phyloP scores from a whole-genome alignment of 2,113 vertebrate genomes.

The Willisornis vidua region DNA sequence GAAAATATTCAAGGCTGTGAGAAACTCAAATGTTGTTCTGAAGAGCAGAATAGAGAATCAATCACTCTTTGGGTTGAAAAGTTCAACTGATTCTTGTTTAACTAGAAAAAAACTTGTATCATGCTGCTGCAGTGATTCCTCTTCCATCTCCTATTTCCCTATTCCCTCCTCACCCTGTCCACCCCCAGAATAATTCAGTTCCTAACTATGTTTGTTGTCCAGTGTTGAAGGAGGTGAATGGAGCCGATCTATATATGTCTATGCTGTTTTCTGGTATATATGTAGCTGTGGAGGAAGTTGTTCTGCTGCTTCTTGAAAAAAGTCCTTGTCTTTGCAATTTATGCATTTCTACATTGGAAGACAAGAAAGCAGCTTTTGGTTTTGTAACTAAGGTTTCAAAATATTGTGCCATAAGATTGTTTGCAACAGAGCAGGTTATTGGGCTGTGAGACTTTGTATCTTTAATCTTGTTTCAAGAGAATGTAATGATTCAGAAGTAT shows the following conservation, averaged over 20 bases:
- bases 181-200: background rate
- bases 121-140: background rate
- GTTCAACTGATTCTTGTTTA: background rate
- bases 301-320: background rate
- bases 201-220: background rate
- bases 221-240: background rate
- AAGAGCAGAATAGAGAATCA: background rate
- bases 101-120: background rate
- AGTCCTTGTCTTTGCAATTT: background rate
- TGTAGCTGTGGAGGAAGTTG: background rate
- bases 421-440: background rate
- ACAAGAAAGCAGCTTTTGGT: background rate
- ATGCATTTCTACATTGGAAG: background rate
- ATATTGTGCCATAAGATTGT: background rate
- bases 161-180: background rate
- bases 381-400: background rate
- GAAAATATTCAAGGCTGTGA: background rate
- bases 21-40: background rate
- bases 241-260: background rate
- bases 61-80: background rate
- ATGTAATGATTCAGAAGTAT: background rate
- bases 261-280: background rate
- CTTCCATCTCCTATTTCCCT: background rate
- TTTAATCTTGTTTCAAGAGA: slow-evolving; percentile 1
- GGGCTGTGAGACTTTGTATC: background rate